Evolutionary conservation across 2,113 vertebrate species (phyloP), one percentile per base, ranked within the genome.

Genomic region (Podarcis cretensis): DNA sequence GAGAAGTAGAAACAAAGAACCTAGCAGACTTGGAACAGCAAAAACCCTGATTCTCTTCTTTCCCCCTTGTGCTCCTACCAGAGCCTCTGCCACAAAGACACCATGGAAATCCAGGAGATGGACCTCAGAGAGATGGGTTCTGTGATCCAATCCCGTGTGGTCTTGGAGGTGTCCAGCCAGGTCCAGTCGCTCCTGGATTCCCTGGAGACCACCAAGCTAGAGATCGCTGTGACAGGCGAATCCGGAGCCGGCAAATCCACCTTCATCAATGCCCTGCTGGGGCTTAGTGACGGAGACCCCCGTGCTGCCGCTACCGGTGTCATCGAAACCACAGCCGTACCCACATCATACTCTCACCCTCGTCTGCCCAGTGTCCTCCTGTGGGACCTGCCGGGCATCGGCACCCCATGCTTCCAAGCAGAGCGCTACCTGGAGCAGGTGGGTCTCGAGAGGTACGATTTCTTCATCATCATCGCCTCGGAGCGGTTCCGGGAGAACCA

Each of bases 191-290:
- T 88, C 3, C n/a, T 88, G 40, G 87, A 78, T 69, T 69, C 81
- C n/a, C 14, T 88, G 23, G 87, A 88, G 23, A 83, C 73, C 40
- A 88, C 81, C 73, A 88, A 81, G 0, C 86, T 96, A 14, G 95
- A 96, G 73, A 93, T 96, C n/a, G 95, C 93, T 6, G 65, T 96
- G 81, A 96, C 92, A 0, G 96, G 95, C 25, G 95, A 96, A 85
- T 90, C 93, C 1, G 95, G 95, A 1, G 89, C 94, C 40, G 96
- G 96, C 35, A 96, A 96, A 82, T 96, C 96, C 40, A 93, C 95
- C 16, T 96, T 96, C 83, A 88, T 95, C 73, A 96, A 96, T 74
- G 94, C 92, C 2, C 74, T 96, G 63, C 88, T 94, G 6, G 95
- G 94, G n/a, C n/a, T 96, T 32, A 48, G 75, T 0, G 89, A 96